These are phyloP conservation scores for Plecturocebus donacophilus DNA, from an alignment of 2,113 vertebrate species.

Conservation along the genomic window DNA sequence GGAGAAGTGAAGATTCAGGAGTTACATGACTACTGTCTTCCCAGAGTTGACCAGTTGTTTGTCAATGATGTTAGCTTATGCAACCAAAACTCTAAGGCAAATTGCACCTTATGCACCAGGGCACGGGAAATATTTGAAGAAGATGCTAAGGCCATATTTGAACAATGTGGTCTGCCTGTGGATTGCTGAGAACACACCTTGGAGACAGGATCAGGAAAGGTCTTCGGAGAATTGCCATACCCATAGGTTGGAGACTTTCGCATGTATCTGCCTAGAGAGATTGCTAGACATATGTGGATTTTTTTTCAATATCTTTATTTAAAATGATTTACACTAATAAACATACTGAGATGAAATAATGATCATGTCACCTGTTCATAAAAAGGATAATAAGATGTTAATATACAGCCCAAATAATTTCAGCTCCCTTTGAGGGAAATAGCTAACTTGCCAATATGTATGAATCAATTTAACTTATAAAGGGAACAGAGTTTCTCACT, in stretches of 20 bases:
- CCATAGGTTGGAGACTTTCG: background rate
- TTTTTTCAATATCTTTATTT: background rate
- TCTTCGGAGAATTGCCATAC: background rate
- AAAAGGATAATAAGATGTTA: conserved; percentile 71
- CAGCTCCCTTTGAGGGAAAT: conserved; percentile 65
- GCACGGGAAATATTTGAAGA: background rate
- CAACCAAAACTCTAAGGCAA: background rate
- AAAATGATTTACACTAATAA: conserved; percentile 59
- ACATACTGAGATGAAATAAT: conserved; percentile 67
- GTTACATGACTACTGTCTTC: background rate
- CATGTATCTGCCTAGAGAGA: background rate
- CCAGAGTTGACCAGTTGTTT: background rate
- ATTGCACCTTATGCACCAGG: too few relatives aligned
- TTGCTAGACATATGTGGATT: background rate
- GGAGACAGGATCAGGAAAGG: background rate
- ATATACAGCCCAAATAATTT: conserved; percentile 71
- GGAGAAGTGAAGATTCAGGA: background rate
- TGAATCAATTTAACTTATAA: conserved; percentile 71
- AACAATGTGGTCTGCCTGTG: background rate
- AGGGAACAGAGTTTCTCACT: conserved; percentile 17
- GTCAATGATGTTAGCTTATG: background rate
- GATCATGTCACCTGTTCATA: conserved; percentile 55
- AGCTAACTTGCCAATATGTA: conserved; percentile 72
- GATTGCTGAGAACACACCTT: background rate
- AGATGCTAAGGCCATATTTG: background rate